A percentile compares a stretch with the other conserved stretches of the same genome.
phyloP scores from a whole-genome alignment of 2,888 invertebrate genomes.

The Pedicia rivosa region DNA sequence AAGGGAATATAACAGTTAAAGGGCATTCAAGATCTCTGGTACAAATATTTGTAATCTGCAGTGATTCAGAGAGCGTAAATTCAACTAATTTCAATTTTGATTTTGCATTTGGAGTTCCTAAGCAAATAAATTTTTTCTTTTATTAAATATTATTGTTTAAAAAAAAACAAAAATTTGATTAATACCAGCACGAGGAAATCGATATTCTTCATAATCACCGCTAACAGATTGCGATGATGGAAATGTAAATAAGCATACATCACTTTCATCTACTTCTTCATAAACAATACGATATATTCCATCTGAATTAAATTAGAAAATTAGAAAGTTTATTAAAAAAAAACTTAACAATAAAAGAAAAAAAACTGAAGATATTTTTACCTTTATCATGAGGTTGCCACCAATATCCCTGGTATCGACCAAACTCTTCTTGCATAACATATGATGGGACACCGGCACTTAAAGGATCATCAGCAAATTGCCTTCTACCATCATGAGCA shows the following conservation, averaged over 20 bases:
- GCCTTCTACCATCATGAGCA: constrained; percentile 48
- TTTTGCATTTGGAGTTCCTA: constrained; percentile 63
- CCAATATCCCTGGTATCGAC: constrained; percentile 93
- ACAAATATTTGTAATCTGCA: constrained; percentile 58
- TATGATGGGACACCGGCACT: constrained; percentile 95
- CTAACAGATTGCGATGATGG: constrained; percentile 66
- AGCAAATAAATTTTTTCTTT: not conserved
- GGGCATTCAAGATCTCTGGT: constrained; percentile 61
- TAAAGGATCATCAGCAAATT: constrained; percentile 63
- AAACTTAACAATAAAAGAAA: not conserved
- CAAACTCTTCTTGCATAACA: constrained; percentile 97
- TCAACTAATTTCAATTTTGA: constrained; percentile 76
- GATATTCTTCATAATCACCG: constrained; percentile 67
- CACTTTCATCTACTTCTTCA: constrained; percentile 76
- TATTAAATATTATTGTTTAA: no score
- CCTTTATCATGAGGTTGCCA: constrained; percentile 75
- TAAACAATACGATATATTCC: constrained; percentile 67
- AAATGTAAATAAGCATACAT: constrained; percentile 81
- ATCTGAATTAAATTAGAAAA: constrained; percentile 33
- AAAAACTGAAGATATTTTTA: no score
- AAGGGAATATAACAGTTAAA: constrained; percentile 67
- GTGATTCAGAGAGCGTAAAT: constrained; percentile 42
- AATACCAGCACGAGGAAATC: constrained; percentile 70
- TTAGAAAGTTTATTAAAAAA: not conserved
- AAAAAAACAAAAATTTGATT: no score